Evolutionary conservation across 2,113 vertebrate genomes (phyloP), one percentile per base, ranked within the genome.

Genomic region (Cervus canadensis): DNA sequence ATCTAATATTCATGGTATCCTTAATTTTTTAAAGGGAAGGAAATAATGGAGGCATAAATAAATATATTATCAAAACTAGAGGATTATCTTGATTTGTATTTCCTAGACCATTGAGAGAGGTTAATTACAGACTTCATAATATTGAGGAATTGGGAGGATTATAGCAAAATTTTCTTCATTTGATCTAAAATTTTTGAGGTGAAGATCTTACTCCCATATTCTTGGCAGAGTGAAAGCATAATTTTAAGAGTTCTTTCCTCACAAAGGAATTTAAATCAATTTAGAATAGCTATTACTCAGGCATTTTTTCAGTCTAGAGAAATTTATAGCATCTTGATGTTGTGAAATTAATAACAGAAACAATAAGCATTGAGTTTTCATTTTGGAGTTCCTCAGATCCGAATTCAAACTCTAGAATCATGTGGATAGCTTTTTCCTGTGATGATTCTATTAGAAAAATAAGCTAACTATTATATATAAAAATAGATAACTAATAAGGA

Each of bases 91-190:
- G 36, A 71, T 84, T 87, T 91, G 4, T 89, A 36, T 74, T 64
- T 91, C 64, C 40, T 89, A 87, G n/a, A 86, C 91, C 52, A 79
- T 87, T 6, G 40, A 48, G 36, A 88, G 23, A 91, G 21, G n/a
- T 88, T 96, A 79, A 71, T 56, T 90, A 60, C 5, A 86, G 56
- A 89, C 28, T 76, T 96, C 13, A 33, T 45, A 76, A 91, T 62
- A 91, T 62, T 57, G 43, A 94, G 52, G 67, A 96, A 50, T 96
- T 87, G 89, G 40, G 84, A 95, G 25, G 94, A 71, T 57, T 74
- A 26, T 67, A 85, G 78, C 19, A 93, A 92, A n/a, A 30, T 89
- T 54, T 88, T 82, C 59, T 93, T 96, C 60, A 87, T 23, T 95
- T 98, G 64, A 33, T 88, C 52, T 93, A 52, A 43, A 84, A 56